These are phyloP conservation scores for Amblyopsis rosae DNA, from an alignment of 2,113 vertebrate genomes.

Conservation along the genomic window DNA sequence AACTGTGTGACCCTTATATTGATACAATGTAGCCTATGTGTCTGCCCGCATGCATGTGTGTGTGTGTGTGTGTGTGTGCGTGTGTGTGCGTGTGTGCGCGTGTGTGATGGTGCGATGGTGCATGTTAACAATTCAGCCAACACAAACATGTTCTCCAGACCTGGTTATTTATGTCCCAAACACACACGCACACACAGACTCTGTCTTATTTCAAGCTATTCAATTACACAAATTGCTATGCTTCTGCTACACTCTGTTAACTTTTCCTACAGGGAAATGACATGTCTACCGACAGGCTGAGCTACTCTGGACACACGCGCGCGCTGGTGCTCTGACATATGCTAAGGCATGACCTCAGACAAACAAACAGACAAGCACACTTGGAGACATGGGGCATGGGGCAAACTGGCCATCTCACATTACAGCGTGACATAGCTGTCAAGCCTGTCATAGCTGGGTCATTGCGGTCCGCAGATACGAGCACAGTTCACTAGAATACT, in stretches of 20 bases:
- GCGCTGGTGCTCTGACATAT: constrained; percentile 20
- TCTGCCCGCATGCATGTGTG: constrained; percentile 12
- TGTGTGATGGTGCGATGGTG: not conserved
- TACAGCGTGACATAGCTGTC: not conserved
- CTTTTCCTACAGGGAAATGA: constrained; percentile 45
- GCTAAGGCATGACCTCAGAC: constrained; percentile 19
- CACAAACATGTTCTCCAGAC: constrained; percentile 41
- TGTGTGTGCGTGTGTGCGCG: not conserved
- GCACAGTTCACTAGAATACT: not conserved
- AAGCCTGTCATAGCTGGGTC: constrained; percentile 1
- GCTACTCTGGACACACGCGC: not conserved
- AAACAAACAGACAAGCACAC: constrained; percentile 20
- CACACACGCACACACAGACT: constrained; percentile 8
- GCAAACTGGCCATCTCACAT: not conserved
- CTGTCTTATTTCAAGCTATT: constrained; percentile 44
- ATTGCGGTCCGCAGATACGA: not conserved
- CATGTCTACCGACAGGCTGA: constrained; percentile 54
- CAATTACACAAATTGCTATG: constrained; percentile 58
- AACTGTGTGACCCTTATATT: constrained; percentile 33
- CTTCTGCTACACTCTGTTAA: constrained; percentile 44
- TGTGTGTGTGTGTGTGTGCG: constrained; percentile 9
- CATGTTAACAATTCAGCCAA: constrained; percentile 17
- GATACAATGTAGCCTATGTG: not conserved
- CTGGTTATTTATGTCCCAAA: constrained; percentile 40
- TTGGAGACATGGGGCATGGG: not conserved